phyloP scores from a whole-genome alignment of 2,113 vertebrate genomes.

The Copsychus sechellarum region DNA sequence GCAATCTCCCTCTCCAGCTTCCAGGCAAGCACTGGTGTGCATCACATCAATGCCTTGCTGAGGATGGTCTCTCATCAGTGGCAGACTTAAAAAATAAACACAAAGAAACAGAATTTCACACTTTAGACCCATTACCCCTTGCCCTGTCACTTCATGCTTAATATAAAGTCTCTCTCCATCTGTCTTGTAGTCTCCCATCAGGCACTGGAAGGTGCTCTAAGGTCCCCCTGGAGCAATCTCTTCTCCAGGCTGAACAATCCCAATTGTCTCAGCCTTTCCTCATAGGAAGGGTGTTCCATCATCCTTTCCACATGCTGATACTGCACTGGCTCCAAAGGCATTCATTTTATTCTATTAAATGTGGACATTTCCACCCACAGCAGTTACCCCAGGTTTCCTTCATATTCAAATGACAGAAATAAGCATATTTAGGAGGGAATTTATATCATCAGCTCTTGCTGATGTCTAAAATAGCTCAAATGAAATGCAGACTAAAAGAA shows the following conservation, averaged over 20 bases:
- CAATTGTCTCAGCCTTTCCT: neutral
- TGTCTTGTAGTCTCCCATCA: neutral
- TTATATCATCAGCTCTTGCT: slow-evolving; percentile 19
- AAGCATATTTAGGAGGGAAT: slow-evolving; percentile 27
- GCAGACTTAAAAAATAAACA: neutral
- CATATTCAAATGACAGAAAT: slow-evolving; percentile 11
- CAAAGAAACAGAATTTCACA: neutral
- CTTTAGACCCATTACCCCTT: neutral
- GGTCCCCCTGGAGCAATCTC: neutral
- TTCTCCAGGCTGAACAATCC: neutral
- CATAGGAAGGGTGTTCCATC: neutral
- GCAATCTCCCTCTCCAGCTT: neutral
- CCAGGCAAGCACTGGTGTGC: neutral
- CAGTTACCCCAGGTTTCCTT: neutral
- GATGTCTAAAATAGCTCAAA: slow-evolving; percentile 54
- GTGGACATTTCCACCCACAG: neutral
- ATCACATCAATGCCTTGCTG: neutral
- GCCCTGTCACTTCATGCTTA: neutral
- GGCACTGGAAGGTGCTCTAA: neutral
- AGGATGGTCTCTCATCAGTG: neutral
- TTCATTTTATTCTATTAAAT: neutral
- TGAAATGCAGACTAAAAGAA: slow-evolving; percentile 37
- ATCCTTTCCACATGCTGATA: neutral
- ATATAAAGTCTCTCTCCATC: neutral
- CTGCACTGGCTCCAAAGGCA: neutral